Evolutionary conservation across 2,113 vertebrate genomes (phyloP), one percentile per base, ranked within the genome.

Genomic region (Platichthys flesus): DNA sequence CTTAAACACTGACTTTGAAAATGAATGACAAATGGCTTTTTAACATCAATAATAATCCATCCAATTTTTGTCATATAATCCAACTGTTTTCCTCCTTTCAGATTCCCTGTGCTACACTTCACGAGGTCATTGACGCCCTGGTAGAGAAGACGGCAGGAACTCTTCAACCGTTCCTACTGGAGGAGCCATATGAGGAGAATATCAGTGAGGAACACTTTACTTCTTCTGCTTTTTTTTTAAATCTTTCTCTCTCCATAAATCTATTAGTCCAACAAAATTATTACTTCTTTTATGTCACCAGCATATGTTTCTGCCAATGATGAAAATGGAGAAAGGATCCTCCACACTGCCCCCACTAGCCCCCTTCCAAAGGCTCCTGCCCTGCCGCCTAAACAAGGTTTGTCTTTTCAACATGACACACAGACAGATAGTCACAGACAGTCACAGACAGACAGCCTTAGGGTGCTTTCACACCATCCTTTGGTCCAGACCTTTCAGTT

Each of bases 161-260:
- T 6, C 91, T 97, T n/a, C 92, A 94, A 51, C 96, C 96, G 18
- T 96, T 97, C 55, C 84, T 94, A 10, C 82, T 95, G 51, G 94
- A 96, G 10, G 94, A 96, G 61, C 95, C 95, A 21, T 97, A 97
- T 4, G 95, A 96, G 78, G 94, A 96, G 80, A 96, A 95, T 67
- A 93, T 97, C 85, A 96, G 96, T 97, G 64, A 82, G 75, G 0
- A 24, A 26, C 37, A 47, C 49, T 23, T 51, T 2, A 16, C 47
- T 18, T 51, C 47, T 7, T 56, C 0, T 57, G 16, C 2, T 57
- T 8, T 40, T 1, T 9, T 31, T 31, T 5, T 8, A 4, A 23
- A 1, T 0, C 0, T 60, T 37, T 57, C 10, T 2, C 3, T 31
- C 28, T 14, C 6, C 8, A 31, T 2, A 9, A 9, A 56, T 26